phyloP scores from a whole-genome alignment of 2,113 vertebrate genomes.

The Cololabis saira region DNA sequence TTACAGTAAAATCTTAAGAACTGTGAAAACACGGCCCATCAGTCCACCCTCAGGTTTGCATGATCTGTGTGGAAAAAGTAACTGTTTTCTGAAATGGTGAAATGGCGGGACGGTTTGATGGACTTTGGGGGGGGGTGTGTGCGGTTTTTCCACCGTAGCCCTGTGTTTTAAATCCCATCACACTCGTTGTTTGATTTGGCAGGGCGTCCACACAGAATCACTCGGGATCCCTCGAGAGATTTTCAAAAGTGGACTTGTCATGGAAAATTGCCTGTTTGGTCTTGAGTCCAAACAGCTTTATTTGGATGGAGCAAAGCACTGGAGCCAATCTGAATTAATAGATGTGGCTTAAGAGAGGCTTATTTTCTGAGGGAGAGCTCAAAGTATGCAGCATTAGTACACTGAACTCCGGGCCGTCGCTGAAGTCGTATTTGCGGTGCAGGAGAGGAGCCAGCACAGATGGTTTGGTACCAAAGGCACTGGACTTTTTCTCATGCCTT shows the following conservation, averaged over 20 bases:
- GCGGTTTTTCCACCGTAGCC: constrained; percentile 7
- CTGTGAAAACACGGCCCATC: no score
- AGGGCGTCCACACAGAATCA: constrained; percentile 29
- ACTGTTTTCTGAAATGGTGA: no score
- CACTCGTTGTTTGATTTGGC: constrained; percentile 19
- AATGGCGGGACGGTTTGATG: no score
- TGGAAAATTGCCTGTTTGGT: constrained; percentile 66
- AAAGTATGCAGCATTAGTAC: constrained; percentile 49
- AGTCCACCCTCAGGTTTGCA: no score
- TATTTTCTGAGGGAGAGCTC: constrained; percentile 67
- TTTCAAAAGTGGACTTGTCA: constrained; percentile 61
- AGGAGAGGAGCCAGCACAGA: constrained; percentile 89
- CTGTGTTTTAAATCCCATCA: constrained; percentile 33
- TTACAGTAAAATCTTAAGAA: no score
- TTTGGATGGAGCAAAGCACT: constrained; percentile 69
- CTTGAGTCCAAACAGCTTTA: constrained; percentile 65
- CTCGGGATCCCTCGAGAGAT: constrained; percentile 26
- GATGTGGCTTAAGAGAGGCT: constrained; percentile 56
- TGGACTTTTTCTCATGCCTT: constrained; percentile 97
- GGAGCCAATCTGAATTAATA: constrained; percentile 74
- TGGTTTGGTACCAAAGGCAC: constrained; percentile 89
- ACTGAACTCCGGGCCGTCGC: constrained; percentile 56
- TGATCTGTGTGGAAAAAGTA: no score
- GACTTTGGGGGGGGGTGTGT: not conserved
- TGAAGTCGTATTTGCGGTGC: constrained; percentile 74